These are phyloP conservation scores for Hylaeus volcanicus DNA, from an alignment of 1,140 invertebrate species.

Conservation along the genomic window DNA sequence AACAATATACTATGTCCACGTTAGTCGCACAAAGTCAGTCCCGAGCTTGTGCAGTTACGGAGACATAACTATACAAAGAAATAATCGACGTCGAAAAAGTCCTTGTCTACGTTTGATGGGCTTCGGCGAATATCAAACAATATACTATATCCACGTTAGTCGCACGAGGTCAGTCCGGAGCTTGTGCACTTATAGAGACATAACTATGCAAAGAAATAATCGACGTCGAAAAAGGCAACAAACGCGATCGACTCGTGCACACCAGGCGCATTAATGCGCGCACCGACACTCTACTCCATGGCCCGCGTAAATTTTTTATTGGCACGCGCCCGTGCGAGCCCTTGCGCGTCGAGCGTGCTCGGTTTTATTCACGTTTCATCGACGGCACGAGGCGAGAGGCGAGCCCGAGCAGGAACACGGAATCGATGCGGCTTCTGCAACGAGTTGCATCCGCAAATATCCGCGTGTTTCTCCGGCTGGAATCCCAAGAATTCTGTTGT, in stretches of 20 bases:
- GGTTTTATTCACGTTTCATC: background rate
- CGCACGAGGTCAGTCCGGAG: no score
- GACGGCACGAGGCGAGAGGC: background rate
- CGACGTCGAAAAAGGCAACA: background rate
- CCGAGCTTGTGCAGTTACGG: no score
- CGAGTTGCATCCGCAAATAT: conserved; percentile 34
- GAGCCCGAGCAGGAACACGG: background rate
- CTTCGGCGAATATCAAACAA: no score
- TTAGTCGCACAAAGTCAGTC: no score
- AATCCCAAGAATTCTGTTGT: conserved; percentile 21
- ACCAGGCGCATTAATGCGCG: background rate
- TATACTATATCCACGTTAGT: no score
- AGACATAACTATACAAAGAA: no score
- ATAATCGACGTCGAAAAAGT: no score
- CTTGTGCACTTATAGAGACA: no score
- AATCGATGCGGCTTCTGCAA: conserved; percentile 11
- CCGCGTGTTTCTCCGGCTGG: conserved; percentile 11
- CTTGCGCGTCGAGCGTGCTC: conserved; percentile 2
- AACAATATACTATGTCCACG: no score
- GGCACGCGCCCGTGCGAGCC: background rate
- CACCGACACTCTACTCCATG: background rate
- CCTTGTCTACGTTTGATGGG: no score
- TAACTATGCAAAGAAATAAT: conserved; percentile 15
- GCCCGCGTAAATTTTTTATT: background rate
- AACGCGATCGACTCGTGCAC: conserved; percentile 1